These are phyloP conservation scores for Diachasmimorpha longicaudata DNA, from an alignment of 1,140 invertebrate species.

Conservation along the genomic window DNA sequence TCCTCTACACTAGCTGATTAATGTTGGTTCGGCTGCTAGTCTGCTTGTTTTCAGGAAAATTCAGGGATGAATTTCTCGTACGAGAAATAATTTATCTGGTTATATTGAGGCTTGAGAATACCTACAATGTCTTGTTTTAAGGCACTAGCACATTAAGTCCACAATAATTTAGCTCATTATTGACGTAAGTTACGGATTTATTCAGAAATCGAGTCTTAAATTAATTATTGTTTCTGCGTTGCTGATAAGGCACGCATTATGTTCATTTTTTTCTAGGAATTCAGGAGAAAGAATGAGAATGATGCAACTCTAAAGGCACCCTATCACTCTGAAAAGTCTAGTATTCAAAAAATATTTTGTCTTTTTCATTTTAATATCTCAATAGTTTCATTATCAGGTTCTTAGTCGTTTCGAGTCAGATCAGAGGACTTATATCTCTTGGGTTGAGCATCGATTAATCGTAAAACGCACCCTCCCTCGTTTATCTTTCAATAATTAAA, in stretches of 20 bases:
- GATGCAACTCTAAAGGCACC: conserved; percentile 54
- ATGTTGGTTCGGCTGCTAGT: not conserved
- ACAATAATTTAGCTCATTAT: conserved; percentile 20
- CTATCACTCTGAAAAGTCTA: conserved; percentile 31
- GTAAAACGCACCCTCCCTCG: not conserved
- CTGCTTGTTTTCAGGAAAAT: not conserved
- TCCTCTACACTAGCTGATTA: not conserved
- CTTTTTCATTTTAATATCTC: conserved; percentile 14
- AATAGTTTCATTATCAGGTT: conserved; percentile 29
- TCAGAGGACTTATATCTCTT: not conserved
- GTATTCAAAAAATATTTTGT: conserved; percentile 25
- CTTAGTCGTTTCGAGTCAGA: not conserved
- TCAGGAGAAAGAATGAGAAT: not conserved
- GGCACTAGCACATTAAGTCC: conserved; percentile 31
- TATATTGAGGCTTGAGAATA: too few relatives aligned
- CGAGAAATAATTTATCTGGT: too few relatives aligned
- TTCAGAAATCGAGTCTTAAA: not conserved
- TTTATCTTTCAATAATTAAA: not conserved
- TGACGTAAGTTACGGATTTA: not conserved
- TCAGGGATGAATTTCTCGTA: too few relatives aligned
- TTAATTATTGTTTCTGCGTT: conserved; percentile 20
- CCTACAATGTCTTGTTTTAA: conserved; percentile 13
- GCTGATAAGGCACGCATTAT: conserved; percentile 34
- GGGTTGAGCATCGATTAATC: not conserved
- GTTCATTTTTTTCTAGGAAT: conserved; percentile 9